Evolutionary conservation across 2,797 vertebrate genomes (phyloP).

Genomic region (Sebastes paucispinis): DNA sequence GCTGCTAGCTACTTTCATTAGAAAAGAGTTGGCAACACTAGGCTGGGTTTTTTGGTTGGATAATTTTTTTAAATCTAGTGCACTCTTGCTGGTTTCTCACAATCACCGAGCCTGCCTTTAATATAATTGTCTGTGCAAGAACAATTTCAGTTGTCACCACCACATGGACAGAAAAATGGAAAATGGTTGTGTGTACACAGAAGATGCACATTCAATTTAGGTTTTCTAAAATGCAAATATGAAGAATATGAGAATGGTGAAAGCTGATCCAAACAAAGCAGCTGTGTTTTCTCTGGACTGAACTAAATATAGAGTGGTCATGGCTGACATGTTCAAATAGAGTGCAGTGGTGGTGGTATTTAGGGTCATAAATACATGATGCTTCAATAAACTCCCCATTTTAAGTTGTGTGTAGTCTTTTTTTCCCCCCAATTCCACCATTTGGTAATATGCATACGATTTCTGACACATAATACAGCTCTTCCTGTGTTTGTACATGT

Average conservation of each 20-base stretch:
- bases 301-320: constrained; percentile 21
- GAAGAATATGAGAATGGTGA: neutral
- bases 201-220: neutral
- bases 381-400: neutral
- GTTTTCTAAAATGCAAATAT: neutral
- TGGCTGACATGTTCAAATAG: neutral
- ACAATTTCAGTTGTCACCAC: neutral
- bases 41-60: too few relatives aligned
- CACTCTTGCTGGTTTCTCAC: too few relatives aligned
- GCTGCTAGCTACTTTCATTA: too few relatives aligned
- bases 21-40: too few relatives aligned
- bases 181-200: neutral
- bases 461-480: neutral
- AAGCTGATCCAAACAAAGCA: constrained; percentile 15
- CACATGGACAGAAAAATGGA: neutral
- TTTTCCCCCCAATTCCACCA: neutral
- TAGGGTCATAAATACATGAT: neutral
- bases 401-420: neutral
- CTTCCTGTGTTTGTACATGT: neutral
- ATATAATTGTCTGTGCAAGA: neutral
- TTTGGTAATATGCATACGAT: neutral
- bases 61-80: too few relatives aligned
- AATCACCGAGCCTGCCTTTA: neutral
- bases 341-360: neutral
- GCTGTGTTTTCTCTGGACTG: constrained; percentile 29